A percentile compares a stretch with the other conserved stretches of the same genome.
These are phyloP conservation scores for Rhodeus uyekii DNA, from an alignment of 2,797 vertebrate species.

Conservation along the genomic window DNA sequence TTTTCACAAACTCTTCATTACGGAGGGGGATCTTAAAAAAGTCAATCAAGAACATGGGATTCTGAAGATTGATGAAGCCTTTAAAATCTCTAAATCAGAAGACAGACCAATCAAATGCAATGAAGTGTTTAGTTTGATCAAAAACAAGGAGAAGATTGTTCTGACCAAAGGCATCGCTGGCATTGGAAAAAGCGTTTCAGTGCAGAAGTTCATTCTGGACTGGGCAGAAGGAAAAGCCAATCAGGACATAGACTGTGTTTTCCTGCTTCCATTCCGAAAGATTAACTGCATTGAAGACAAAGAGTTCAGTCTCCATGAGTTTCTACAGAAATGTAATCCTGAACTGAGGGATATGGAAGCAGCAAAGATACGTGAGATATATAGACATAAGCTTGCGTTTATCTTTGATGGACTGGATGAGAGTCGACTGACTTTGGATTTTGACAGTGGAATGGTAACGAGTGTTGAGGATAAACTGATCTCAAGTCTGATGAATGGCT, in stretches of 20 bases:
- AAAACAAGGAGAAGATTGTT: neutral
- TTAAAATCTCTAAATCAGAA: neutral
- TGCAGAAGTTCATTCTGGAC: neutral
- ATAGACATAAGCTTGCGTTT: neutral
- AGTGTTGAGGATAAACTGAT: neutral
- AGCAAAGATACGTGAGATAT: neutral
- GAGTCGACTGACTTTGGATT: neutral
- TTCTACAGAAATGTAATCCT: neutral
- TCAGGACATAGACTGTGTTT: neutral
- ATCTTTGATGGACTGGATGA: neutral
- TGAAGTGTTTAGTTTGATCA: neutral
- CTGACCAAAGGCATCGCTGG: neutral
- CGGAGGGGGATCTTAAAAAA: neutral
- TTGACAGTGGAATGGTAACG: neutral
- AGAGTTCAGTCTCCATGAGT: neutral
- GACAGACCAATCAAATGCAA: rapidly evolving
- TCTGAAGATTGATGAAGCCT: neutral
- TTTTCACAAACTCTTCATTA: neutral
- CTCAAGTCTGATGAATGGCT: neutral
- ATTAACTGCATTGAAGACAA: neutral
- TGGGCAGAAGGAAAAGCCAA: neutral
- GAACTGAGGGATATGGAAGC: neutral
- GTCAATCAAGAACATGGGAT: neutral
- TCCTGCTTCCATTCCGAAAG: neutral
- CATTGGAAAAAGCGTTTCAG: neutral